Evolutionary conservation across 2,797 vertebrate species (phyloP).

Genomic region (Pangasius larnaudii): DNA sequence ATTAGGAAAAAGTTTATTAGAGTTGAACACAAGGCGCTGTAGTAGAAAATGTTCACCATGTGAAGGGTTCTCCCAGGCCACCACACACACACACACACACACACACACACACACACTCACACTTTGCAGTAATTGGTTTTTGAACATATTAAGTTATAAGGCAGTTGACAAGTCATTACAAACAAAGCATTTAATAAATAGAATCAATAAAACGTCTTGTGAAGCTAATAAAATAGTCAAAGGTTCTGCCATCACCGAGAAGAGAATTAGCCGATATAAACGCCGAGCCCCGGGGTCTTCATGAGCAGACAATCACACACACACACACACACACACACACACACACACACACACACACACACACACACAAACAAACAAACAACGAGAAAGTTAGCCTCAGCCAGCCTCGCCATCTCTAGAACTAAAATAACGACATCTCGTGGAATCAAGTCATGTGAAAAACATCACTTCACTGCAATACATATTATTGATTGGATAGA

Average conservation of each 20-base stretch:
- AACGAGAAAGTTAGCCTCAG: neutral
- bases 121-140: constrained; percentile 3
- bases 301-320: neutral
- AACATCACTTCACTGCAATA: neutral
- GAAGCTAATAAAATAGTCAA: constrained; percentile 8
- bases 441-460: neutral
- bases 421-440: neutral
- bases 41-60: neutral
- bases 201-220: neutral
- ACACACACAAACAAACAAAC: neutral
- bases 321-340: neutral
- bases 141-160: neutral
- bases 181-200: constrained; percentile 17
- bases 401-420: neutral
- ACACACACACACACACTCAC: constrained; percentile 8
- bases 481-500: neutral
- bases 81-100: constrained; percentile 3
- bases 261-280: neutral
- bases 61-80: neutral
- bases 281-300: neutral
- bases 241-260: neutral
- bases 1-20: neutral
- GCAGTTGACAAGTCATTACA: constrained; percentile 11
- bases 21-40: neutral
- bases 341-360: neutral